phyloP scores from a whole-genome alignment of 2,113 vertebrate genomes.

The Rhinolophus sinicus region DNA sequence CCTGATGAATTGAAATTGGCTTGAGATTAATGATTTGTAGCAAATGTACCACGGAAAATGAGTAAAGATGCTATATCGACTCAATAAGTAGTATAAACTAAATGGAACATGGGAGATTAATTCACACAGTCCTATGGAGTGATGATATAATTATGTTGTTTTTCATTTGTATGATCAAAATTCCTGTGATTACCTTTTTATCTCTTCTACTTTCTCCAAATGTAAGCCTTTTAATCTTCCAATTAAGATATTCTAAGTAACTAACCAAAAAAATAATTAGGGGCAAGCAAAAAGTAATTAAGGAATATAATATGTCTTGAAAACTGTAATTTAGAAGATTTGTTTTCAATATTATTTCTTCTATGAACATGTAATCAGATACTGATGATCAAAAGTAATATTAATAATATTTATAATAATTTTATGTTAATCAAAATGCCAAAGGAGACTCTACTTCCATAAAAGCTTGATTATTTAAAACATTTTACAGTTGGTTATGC shows the following conservation, averaged over 20 bases:
- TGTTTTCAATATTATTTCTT: neutral
- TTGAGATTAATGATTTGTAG: neutral
- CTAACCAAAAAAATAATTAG: neutral
- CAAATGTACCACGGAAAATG: too few species aligned
- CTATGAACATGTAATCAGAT: neutral
- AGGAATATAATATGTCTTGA: neutral
- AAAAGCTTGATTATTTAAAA: neutral
- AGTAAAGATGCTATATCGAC: neutral
- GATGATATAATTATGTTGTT: neutral
- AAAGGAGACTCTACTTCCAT: neutral
- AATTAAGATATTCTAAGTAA: neutral
- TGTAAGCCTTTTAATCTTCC: neutral
- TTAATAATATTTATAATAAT: neutral
- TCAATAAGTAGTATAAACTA: neutral
- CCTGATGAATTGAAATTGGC: neutral
- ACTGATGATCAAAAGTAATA: neutral
- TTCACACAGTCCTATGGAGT: neutral
- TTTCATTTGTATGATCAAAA: neutral
- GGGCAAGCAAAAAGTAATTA: slow-evolving; percentile 1
- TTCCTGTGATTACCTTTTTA: neutral
- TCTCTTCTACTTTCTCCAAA: neutral
- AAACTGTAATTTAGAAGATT: neutral
- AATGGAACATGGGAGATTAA: neutral
- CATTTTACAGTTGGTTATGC: neutral
- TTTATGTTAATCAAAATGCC: neutral